Percentiles rank a stretch among this genome's conserved stretches.
Conservation (phyloP, 1,140 invertebrate species). For the Palaemon carinicauda region DNA sequence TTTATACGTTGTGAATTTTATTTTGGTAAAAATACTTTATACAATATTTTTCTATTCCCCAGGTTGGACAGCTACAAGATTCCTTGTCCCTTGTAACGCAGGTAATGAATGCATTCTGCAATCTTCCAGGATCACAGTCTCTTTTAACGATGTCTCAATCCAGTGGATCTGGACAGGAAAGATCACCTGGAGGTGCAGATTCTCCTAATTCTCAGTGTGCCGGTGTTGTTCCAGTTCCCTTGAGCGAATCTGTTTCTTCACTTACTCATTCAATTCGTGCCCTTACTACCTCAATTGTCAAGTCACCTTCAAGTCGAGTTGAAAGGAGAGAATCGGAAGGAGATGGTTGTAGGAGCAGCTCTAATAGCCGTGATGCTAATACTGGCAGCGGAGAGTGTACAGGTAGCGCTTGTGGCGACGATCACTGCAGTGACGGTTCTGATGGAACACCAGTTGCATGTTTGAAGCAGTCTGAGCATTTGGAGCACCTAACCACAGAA, state of each 20-base stretch:
- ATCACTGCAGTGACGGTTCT: conserved; percentile 20
- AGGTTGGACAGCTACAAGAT: conserved; percentile 58
- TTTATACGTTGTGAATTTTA: not conserved
- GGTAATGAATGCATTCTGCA: conserved; percentile 60
- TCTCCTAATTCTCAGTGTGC: conserved; percentile 10
- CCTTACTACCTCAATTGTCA: conserved; percentile 56
- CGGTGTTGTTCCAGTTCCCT: conserved; percentile 15
- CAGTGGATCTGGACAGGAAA: conserved; percentile 46
- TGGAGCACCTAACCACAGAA: conserved; percentile 3
- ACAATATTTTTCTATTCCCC: not conserved
- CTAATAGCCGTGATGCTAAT: not conserved
- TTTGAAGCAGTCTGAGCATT: conserved; percentile 18
- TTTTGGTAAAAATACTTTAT: not conserved
- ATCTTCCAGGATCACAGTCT: conserved; percentile 58
- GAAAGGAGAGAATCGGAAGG: not conserved
- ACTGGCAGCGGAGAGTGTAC: not conserved
- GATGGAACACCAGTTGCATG: conserved; percentile 38
- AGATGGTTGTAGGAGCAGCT: not conserved
- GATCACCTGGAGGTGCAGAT: conserved; percentile 26
- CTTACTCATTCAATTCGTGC: conserved; percentile 57
- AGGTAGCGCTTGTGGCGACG: not conserved
- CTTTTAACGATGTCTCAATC: conserved; percentile 57
- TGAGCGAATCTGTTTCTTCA: conserved; percentile 56
- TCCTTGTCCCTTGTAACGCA: conserved; percentile 59
- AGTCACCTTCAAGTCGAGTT: conserved; percentile 22